A percentile compares a stretch with the other conserved stretches of the same genome.
Conservation (phyloP, 2,113 vertebrate species). For the Phasianus colchicus region DNA sequence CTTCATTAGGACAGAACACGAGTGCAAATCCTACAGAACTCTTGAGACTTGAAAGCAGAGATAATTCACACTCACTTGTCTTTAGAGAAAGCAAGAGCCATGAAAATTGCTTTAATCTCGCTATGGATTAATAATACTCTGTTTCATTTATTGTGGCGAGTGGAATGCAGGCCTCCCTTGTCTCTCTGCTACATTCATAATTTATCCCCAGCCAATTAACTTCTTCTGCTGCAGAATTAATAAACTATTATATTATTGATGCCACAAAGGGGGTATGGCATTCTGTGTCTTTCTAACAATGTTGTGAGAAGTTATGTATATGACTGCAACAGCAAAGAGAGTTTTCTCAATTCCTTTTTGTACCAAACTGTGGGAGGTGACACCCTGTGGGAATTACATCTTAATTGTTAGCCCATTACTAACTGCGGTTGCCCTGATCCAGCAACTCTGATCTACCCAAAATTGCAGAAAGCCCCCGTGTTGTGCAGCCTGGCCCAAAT, state of each 20-base stretch:
- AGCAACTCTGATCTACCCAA: rapidly evolving
- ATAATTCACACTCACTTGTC: neutral
- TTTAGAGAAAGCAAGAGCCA: neutral
- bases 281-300: neutral
- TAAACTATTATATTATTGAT: slow-evolving; percentile 23
- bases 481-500: neutral
- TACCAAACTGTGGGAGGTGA: neutral
- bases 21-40: neutral
- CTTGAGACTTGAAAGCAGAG: neutral
- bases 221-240: slow-evolving; percentile 17
- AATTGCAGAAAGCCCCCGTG: neutral
- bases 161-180: neutral
- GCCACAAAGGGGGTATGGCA: neutral
- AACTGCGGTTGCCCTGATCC: neutral
- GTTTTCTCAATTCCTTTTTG: neutral
- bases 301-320: neutral
- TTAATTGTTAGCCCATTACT: neutral
- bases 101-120: slow-evolving; percentile 30
- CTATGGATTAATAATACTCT: slow-evolving; percentile 18
- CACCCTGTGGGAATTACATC: neutral
- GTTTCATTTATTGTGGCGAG: neutral
- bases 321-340: neutral
- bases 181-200: slow-evolving; percentile 12
- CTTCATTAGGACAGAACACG: neutral
- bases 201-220: slow-evolving; percentile 60